Conservation (phyloP, 2,797 vertebrate species). For the Gobio occitaniae region DNA sequence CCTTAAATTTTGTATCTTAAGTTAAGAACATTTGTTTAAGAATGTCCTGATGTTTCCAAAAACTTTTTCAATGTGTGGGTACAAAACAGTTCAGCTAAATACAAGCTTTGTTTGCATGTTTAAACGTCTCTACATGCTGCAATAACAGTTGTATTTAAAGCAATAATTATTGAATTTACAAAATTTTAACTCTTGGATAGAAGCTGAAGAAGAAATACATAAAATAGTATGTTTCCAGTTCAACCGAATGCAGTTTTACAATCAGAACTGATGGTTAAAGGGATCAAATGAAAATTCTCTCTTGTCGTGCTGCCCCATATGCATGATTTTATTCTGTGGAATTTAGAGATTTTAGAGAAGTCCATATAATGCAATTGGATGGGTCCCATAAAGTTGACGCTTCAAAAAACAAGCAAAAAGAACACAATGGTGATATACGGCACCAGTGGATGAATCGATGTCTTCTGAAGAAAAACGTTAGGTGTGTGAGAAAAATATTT, state of each 20-base stretch:
- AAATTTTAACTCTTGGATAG: neutral
- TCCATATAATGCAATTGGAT: neutral
- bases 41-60: conserved; percentile 31
- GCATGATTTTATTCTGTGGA: neutral
- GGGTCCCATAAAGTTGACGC: neutral
- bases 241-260: neutral
- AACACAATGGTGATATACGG: too few relatives aligned
- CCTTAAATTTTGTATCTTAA: conserved; percentile 46
- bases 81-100: conserved; percentile 20
- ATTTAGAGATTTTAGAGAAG: neutral
- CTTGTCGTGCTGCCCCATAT: neutral
- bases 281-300: neutral
- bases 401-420: too few relatives aligned
- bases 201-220: neutral
- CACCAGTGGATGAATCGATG: too few relatives aligned
- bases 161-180: conserved; percentile 45
- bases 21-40: conserved; percentile 28
- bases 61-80: conserved; percentile 1
- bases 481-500: too few relatives aligned
- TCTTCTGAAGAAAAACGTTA: too few relatives aligned
- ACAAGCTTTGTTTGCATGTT: conserved; percentile 48
- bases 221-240: neutral
- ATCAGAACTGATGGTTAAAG: neutral
- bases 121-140: conserved; percentile 47
- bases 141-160: conserved; percentile 57